These are phyloP conservation scores for Aleadryas rufinucha DNA, from an alignment of 2,113 vertebrate species.

Conservation along the genomic window DNA sequence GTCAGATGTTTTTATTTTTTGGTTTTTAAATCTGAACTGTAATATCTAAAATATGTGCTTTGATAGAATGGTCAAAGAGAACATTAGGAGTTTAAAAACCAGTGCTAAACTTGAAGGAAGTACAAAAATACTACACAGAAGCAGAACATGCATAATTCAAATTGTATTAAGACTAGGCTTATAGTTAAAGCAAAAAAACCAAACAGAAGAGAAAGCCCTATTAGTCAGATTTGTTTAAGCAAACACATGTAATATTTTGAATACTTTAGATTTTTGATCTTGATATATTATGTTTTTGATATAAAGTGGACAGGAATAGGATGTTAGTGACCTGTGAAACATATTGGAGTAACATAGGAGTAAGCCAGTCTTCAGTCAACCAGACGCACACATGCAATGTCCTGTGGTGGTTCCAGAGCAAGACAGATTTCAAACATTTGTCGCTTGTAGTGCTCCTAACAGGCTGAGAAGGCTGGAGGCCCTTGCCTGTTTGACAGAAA, in stretches of 20 bases:
- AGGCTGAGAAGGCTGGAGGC: background rate
- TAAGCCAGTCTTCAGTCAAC: background rate
- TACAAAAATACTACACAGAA: background rate
- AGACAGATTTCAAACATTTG: background rate
- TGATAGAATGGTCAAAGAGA: background rate
- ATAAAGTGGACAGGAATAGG: background rate
- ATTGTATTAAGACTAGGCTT: background rate
- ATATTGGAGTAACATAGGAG: background rate
- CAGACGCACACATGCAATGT: background rate
- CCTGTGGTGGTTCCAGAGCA: background rate
- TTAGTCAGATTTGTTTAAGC: background rate
- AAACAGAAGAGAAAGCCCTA: accelerated
- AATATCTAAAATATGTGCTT: background rate
- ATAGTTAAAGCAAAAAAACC: background rate
- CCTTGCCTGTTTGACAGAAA: background rate
- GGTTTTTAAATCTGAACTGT: background rate
- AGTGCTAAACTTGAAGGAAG: background rate
- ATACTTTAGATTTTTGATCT: background rate
- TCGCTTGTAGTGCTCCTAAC: background rate
- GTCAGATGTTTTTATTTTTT: background rate
- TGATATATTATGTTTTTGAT: background rate
- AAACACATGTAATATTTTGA: background rate
- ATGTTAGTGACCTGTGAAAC: background rate
- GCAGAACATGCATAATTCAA: background rate
- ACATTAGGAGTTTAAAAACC: background rate